Conservation (phyloP, 2,888 invertebrate species). For the Loripinus fragilis region DNA sequence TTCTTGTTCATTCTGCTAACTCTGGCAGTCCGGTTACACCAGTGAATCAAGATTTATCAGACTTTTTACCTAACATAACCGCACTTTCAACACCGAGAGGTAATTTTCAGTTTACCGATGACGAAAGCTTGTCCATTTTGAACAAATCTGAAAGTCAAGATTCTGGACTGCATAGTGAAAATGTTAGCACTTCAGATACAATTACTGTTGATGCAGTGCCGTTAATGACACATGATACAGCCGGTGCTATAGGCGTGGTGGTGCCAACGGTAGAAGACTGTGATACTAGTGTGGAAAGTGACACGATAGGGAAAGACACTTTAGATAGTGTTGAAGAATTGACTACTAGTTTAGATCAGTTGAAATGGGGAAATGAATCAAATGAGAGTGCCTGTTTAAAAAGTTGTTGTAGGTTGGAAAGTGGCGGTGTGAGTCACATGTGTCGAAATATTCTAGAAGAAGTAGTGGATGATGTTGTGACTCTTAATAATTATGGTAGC, state of each 20-base stretch:
- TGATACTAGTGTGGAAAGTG: not conserved
- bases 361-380: slow-evolving; percentile 2
- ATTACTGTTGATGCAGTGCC: slow-evolving; percentile 57
- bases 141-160: slow-evolving; percentile 79
- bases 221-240: slow-evolving; percentile 33
- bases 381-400: slow-evolving; percentile 24
- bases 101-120: slow-evolving; percentile 29
- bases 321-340: slow-evolving; percentile 21
- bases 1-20: slow-evolving; percentile 58
- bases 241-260: slow-evolving; percentile 5
- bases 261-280: slow-evolving; percentile 16
- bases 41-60: slow-evolving; percentile 21
- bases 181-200: slow-evolving; percentile 74
- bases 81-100: slow-evolving; percentile 41
- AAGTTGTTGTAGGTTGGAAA: slow-evolving; percentile 35
- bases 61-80: slow-evolving; percentile 33
- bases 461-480: slow-evolving; percentile 44
- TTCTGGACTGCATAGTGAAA: slow-evolving; percentile 79
- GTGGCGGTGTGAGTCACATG: slow-evolving; percentile 35
- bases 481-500: slow-evolving; percentile 27
- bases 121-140: slow-evolving; percentile 38
- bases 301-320: not conserved
- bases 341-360: not conserved
- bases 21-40: slow-evolving; percentile 69
- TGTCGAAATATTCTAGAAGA: slow-evolving; percentile 57